Evolutionary conservation across 2,113 vertebrate genomes (phyloP).

Genomic region (Anguilla japonica): DNA sequence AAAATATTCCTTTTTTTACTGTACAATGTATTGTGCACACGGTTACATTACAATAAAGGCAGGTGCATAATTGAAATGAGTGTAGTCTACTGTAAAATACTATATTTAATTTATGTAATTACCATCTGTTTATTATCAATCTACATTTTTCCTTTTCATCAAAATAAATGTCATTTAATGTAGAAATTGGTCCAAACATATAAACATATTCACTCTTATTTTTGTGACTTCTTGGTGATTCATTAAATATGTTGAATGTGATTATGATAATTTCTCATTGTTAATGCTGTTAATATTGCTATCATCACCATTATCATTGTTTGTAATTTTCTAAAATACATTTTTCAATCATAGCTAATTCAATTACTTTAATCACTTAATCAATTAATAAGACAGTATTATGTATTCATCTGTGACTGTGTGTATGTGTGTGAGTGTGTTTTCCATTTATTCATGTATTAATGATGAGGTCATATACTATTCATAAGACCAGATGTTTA

Average conservation of each 20-base stretch:
- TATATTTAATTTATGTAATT: not conserved
- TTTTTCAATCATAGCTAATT: constrained; percentile 8
- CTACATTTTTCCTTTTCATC: not conserved
- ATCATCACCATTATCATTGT: constrained; percentile 1
- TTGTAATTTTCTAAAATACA: constrained; percentile 12
- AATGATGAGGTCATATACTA: constrained; percentile 2
- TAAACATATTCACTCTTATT: not conserved
- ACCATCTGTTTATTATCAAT: not conserved
- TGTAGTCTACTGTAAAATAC: not conserved
- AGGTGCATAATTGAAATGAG: not conserved
- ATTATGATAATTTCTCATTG: not conserved
- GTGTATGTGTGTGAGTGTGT: constrained; percentile 1
- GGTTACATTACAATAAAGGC: not conserved
- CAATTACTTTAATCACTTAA: constrained; percentile 4
- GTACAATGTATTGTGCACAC: not conserved
- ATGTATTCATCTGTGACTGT: constrained; percentile 4
- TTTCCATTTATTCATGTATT: constrained; percentile 2
- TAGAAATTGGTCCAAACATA: not conserved
- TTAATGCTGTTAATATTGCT: not conserved
- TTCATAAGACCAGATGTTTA: constrained; percentile 1
- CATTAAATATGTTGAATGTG: not conserved
- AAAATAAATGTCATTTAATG: not conserved
- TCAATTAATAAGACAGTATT: not conserved
- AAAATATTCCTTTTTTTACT: not conserved
- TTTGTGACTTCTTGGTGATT: not conserved